phyloP scores from a whole-genome alignment of 2,113 vertebrate genomes.

The Sinocyclocheilus anshuiensis region DNA sequence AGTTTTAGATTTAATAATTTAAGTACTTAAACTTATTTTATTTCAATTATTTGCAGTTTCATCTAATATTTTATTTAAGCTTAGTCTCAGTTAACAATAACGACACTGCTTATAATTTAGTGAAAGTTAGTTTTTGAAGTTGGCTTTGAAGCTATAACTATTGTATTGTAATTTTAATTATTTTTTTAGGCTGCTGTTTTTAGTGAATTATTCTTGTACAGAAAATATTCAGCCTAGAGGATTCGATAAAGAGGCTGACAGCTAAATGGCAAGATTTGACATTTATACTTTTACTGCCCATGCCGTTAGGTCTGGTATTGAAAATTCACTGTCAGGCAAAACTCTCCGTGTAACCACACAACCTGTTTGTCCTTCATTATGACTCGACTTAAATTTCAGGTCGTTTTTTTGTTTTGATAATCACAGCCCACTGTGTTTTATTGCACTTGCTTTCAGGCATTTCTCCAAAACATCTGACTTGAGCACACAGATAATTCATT shows the following conservation, averaged over 20 bases:
- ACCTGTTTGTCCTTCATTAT: background rate
- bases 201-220: background rate
- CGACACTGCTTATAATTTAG: too few species aligned
- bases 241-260: constrained; percentile 44
- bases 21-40: too few species aligned
- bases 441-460: constrained; percentile 6
- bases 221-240: constrained; percentile 45
- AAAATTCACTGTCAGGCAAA: constrained; percentile 39
- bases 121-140: too few species aligned
- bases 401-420: background rate
- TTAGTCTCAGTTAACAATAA: too few species aligned
- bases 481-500: constrained; percentile 18
- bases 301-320: constrained; percentile 33
- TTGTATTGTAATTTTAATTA: background rate
- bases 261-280: constrained; percentile 53
- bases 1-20: too few species aligned
- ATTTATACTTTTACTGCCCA: constrained; percentile 49
- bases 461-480: constrained; percentile 33
- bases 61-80: too few species aligned
- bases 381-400: background rate
- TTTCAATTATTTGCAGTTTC: too few species aligned
- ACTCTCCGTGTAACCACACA: background rate
- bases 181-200: background rate
- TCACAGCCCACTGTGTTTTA: background rate
- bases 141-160: background rate